Conservation (phyloP, 1,140 invertebrate genomes). For the Diorhabda elongata region DNA sequence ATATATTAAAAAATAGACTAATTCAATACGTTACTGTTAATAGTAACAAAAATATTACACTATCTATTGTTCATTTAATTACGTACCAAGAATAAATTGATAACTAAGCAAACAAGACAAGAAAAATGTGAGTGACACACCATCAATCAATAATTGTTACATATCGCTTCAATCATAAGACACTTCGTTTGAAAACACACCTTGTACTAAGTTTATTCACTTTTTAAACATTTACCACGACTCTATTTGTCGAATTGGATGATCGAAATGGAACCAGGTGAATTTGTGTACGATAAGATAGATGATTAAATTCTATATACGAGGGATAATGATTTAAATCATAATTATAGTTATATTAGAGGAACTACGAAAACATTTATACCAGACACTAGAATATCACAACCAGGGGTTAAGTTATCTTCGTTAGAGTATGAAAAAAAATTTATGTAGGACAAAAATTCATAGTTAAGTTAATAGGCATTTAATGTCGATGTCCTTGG, state of each 20-base stretch:
- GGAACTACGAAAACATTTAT: too few species aligned
- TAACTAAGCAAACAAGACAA: not conserved
- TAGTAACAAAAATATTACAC: too few species aligned
- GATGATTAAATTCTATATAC: not conserved
- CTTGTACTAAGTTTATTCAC: not conserved
- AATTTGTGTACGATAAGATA: not conserved
- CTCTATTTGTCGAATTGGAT: not conserved
- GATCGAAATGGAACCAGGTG: not conserved
- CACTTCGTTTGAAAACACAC: not conserved
- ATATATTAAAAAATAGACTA: too few species aligned
- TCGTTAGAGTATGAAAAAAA: too few species aligned
- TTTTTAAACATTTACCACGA: not conserved
- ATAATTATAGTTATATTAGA: not conserved
- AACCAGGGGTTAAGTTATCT: too few species aligned
- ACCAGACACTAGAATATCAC: too few species aligned
- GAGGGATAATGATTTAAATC: not conserved
- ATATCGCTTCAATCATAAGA: not conserved
- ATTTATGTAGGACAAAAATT: too few species aligned
- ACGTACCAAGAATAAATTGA: not conserved
- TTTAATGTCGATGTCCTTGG: too few species aligned
- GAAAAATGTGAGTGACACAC: not conserved
- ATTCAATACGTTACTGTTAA: too few species aligned
- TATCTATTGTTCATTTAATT: not conserved
- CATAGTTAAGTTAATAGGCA: too few species aligned
- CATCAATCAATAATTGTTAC: not conserved